Evolutionary conservation across 2,113 vertebrate species (phyloP), one percentile per base, ranked within the genome.

Genomic region (Athene cunicularia): DNA sequence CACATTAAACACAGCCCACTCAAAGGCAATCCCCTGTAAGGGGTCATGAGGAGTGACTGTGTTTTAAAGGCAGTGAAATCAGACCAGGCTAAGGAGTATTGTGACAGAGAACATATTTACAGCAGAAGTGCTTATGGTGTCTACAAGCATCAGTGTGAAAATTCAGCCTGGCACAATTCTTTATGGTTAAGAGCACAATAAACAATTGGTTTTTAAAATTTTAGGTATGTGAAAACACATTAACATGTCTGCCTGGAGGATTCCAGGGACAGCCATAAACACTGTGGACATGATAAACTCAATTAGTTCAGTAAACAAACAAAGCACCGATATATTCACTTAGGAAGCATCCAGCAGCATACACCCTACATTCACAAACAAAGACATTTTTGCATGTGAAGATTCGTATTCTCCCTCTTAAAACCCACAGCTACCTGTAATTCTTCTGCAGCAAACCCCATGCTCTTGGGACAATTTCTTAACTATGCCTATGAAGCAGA

Each of bases 241-340:
- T 32, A 95, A 56, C 94, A 22, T 13, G 39, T 80, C 94, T 92
- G 47, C 67, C 81, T 87, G 84, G 94, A 88, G 84, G 63, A 95
- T 86, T 79, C 90, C 94, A 95, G 74, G 47, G 72, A 95, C 77
- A 97, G 82, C 56, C 76, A 75, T 86, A 97, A 97, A 95, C 71
- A 74, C 7, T 27, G 39, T 16, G 83, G 83, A 71, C 88, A 86
- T 3, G 55, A 97, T 95, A 97, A 98, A 95, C 23, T 63, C 82
- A 96, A 80, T 86, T 93, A 87, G 76, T 33, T 83, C 59, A 70
- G 86, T 95, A 98, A 97, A 96, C 80, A 94, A 95, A 93, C 67
- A 94, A 39, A 41, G 76, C 91, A 86, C 35, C 68, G 85, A 94
- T 73, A 83, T 8, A 49, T 37, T 55, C 50, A 60, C 79, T 80